Base-by-base conservation (phyloP, 2,113 vertebrate species). In the Petrocephalus microphthalmus region DNA sequence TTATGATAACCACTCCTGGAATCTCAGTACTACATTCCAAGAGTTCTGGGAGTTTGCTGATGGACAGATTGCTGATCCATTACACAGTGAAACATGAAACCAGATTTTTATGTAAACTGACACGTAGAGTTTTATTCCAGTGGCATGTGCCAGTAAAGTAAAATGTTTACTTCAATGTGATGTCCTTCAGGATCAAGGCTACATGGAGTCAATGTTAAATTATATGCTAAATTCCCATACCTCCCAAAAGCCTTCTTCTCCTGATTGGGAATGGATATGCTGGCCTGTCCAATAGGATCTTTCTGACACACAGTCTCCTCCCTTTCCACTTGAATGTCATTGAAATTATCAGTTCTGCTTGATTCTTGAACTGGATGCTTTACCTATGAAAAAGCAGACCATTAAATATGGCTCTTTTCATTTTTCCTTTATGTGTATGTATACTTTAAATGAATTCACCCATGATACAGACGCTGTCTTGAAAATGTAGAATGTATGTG, bases 21-120 rank as follows among this genome's bases (percentile, higher is more conserved):
- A 88, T 88, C 20, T 56, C 51, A 82, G 29, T 33, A 3, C 20
- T 82, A 51, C 71, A 56, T 88, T 60, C 11, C n/a, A 42, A 17
- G 25, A 33, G 52, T 22, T 86, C 8, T 19, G 2, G 10, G 33
- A 52, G 87, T 90, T 92, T 95, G 94, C 94, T 95, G 85, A 82
- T 33, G 29, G 6, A 20, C 29, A 84, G 60, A 90, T 0, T 89
- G 89, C 7, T 45, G 64, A 49, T 45, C 17, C 13, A n/a, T 52
- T 17, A 29, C 8, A 33, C 22, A 13, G 19, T 47, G n/a, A 25
- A 8, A 20, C 53, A 60, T 25, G 22, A 45, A 37, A 20, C 78
- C 42, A 57, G 7, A 86, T 54, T 49, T 20, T 49, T 83, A n/a
- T 49, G 17, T 47, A 22, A 49, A 83, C 42, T 47, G 42, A n/a